Base-by-base conservation (phyloP, 2,888 invertebrate genomes). In the Ernsta delagoae region DNA sequence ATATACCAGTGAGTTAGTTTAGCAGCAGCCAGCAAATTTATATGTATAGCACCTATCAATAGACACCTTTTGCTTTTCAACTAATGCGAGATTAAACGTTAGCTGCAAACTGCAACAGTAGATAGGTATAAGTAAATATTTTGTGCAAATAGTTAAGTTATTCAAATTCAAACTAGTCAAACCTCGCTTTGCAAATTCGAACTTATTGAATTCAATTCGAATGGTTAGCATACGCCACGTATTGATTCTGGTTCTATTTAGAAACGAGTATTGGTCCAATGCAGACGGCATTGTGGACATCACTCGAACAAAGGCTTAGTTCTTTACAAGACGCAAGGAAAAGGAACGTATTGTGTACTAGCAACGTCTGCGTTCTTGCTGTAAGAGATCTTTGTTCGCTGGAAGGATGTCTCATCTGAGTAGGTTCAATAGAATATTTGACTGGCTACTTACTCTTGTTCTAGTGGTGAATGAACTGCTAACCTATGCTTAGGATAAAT, bases 221-320 rank as follows among this genome's bases (percentile, higher is more conserved):
- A 48, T 56, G 61, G 24, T 24, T 48, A 56, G 41, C 12, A 53
- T 4, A 36, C 3, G 56, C 9, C 53, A 5, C 31, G 24, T 53
- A 53, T 67, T 67, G 56, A 67, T 41, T 61, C 56, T 45, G 45
- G 8, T 61, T 61, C 56, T 61, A 53, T 53, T 53, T 31, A 53
- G 24, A 53, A 54, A 12, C 54, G 56, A 24, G 41, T 45, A 12
- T 39, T 56, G 56, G 43, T 61, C 36, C 39, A 41, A 16, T 16
- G 16, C 16, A 16, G 16, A 16, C 16, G 16, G 1, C 16, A 16
- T 16, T 16, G 16, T 16, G 16, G 16, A 16, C 16, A 16, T 16
- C 5, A 43, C 50, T 53, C 66, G 60, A 60, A 59, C 60, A 60
- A 66, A 66, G 57, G 16, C 16, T 50, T 4, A 54, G 54, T 53